Percentiles rank a stretch among this genome's conserved stretches.
phyloP scores from a whole-genome alignment of 1,140 invertebrate genomes.

The Nylanderia fulva region DNA sequence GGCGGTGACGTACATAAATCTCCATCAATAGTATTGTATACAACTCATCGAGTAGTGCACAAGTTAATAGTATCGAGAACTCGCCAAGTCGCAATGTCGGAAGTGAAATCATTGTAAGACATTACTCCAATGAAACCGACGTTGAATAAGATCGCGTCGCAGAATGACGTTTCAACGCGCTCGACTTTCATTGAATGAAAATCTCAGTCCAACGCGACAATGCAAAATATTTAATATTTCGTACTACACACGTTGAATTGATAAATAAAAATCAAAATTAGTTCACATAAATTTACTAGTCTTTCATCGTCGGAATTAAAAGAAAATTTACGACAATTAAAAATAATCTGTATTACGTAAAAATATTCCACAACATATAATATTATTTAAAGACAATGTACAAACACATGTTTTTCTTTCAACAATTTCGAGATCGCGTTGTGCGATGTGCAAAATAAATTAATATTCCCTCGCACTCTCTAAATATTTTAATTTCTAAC shows the following conservation, averaged over 20 bases:
- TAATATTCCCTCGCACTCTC: neutral
- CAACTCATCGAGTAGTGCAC: conserved; percentile 27
- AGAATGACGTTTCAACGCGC: conserved; percentile 17
- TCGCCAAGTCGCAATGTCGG: conserved; percentile 33
- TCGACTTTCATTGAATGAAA: conserved; percentile 43
- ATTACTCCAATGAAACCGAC: neutral
- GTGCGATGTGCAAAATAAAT: conserved; percentile 15
- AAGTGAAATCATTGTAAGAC: conserved; percentile 48
- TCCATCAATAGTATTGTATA: conserved; percentile 49
- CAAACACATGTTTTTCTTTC: neutral
- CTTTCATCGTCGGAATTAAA: neutral
- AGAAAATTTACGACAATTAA: neutral
- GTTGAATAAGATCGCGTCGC: conserved; percentile 40
- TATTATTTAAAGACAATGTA: neutral
- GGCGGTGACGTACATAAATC: conserved; percentile 56
- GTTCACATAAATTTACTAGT: conserved; percentile 25
- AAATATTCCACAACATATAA: neutral
- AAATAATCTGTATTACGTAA: neutral
- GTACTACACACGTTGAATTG: conserved; percentile 8
- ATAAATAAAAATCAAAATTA: conserved; percentile 5
- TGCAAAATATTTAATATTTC: conserved; percentile 31
- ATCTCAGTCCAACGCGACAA: conserved; percentile 6
- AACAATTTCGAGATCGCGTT: neutral
- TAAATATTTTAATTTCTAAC: conserved; percentile 21
- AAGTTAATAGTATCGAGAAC: conserved; percentile 5